phyloP scores from a whole-genome alignment of 2,113 vertebrate genomes.

The Mungos mungo region DNA sequence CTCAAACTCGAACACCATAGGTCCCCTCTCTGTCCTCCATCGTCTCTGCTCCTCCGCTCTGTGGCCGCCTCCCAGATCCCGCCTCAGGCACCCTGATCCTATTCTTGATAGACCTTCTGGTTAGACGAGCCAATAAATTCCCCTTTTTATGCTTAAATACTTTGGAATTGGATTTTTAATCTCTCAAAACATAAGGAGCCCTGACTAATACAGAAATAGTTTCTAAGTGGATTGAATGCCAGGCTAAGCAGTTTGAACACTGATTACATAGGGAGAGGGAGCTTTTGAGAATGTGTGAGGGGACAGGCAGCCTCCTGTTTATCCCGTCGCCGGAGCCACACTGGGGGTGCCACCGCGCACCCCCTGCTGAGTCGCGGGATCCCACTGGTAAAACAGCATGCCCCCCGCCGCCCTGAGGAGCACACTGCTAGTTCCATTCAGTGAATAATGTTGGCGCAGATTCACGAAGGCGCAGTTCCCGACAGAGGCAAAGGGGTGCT shows the following conservation, averaged over 20 bases:
- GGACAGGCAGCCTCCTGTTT: too few species aligned
- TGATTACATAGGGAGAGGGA: neutral
- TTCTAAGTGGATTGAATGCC: neutral
- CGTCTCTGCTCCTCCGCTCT: neutral
- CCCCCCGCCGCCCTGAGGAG: neutral
- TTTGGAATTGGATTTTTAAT: neutral
- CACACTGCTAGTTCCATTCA: neutral
- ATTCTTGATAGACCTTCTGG: neutral
- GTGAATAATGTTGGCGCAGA: neutral
- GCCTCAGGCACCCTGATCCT: neutral
- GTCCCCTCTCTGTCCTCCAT: neutral
- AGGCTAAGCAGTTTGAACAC: neutral
- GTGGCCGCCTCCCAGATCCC: neutral
- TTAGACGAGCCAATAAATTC: neutral
- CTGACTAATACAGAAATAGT: neutral
- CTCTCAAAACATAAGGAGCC: neutral
- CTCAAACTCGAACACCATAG: neutral
- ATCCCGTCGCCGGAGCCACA: too few species aligned
- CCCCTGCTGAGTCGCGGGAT: neutral
- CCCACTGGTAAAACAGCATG: accelerated
- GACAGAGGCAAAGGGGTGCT: neutral
- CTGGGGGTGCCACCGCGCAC: neutral
- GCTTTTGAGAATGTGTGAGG: neutral
- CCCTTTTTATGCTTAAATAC: neutral
- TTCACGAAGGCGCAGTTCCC: neutral